Evolutionary conservation across 2,888 invertebrate species (phyloP).

Genomic region (Athalia circularis): DNA sequence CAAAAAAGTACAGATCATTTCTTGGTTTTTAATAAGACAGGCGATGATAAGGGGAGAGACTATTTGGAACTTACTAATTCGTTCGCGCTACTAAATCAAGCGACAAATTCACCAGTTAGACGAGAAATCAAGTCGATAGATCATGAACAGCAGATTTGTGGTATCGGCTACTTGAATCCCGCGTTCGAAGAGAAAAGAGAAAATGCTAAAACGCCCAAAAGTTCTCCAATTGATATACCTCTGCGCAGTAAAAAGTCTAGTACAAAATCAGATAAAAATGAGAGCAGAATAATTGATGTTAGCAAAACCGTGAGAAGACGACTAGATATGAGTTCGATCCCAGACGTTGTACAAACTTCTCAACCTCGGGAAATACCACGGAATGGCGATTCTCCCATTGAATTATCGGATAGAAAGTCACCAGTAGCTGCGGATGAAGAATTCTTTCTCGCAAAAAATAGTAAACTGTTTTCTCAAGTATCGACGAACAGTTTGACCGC

Average conservation of each 20-base stretch:
- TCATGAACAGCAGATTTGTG: conserved; percentile 55
- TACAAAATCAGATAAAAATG: conserved; percentile 64
- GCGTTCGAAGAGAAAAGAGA: conserved; percentile 67
- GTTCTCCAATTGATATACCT: conserved; percentile 59
- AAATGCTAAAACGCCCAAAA: conserved; percentile 57
- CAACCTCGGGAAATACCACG: conserved; percentile 56
- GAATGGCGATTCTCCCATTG: not conserved
- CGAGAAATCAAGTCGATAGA: conserved; percentile 50
- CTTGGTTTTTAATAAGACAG: conserved; percentile 65
- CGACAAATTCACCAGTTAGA: conserved; percentile 51
- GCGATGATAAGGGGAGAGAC: conserved; percentile 71
- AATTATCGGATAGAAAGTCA: conserved; percentile 54
- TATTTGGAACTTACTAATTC: conserved; percentile 59
- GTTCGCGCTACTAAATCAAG: conserved; percentile 56
- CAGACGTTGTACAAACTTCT: conserved; percentile 71
- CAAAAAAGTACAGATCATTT: conserved; percentile 70
- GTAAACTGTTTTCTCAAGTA: conserved; percentile 82
- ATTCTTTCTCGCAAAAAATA: conserved; percentile 79
- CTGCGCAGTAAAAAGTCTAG: conserved; percentile 64
- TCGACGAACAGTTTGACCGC: conserved; percentile 75
- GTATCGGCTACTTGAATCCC: conserved; percentile 70
- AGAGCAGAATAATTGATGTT: conserved; percentile 78
- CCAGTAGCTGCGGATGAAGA: conserved; percentile 57
- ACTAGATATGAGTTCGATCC: conserved; percentile 75
- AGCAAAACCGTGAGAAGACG: conserved; percentile 81